These are phyloP conservation scores for Tachysurus fulvidraco DNA, from an alignment of 2,113 vertebrate genomes.

Conservation along the genomic window DNA sequence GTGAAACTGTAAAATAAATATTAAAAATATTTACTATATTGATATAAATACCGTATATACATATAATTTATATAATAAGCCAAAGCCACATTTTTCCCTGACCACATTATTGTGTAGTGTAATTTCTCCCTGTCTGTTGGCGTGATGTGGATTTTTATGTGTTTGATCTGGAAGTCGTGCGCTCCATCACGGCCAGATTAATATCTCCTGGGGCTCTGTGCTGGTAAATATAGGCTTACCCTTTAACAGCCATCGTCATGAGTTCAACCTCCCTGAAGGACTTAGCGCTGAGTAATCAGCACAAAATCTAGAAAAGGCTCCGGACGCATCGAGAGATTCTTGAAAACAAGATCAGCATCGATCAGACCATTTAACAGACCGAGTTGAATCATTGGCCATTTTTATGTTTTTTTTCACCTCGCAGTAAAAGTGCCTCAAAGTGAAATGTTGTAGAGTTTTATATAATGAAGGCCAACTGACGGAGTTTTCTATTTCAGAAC, in stretches of 20 bases:
- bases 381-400: too few relatives aligned
- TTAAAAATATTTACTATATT: too few relatives aligned
- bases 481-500: not conserved
- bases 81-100: not conserved
- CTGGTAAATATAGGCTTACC: not conserved
- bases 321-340: not conserved
- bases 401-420: not conserved
- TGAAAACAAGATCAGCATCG: not conserved
- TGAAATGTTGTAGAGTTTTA: not conserved
- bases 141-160: slow-evolving; percentile 7
- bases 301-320: not conserved
- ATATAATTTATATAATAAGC: not conserved
- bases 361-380: not conserved
- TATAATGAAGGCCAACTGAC: not conserved
- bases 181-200: not conserved
- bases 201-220: not conserved
- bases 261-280: not conserved
- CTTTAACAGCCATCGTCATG: not conserved
- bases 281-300: not conserved
- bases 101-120: not conserved
- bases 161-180: not conserved
- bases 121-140: not conserved
- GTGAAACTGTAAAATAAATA: too few relatives aligned
- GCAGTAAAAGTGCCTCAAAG: not conserved
- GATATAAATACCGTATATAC: too few relatives aligned